phyloP scores from a whole-genome alignment of 1,140 invertebrate species.

The Cotesia vestalis region DNA sequence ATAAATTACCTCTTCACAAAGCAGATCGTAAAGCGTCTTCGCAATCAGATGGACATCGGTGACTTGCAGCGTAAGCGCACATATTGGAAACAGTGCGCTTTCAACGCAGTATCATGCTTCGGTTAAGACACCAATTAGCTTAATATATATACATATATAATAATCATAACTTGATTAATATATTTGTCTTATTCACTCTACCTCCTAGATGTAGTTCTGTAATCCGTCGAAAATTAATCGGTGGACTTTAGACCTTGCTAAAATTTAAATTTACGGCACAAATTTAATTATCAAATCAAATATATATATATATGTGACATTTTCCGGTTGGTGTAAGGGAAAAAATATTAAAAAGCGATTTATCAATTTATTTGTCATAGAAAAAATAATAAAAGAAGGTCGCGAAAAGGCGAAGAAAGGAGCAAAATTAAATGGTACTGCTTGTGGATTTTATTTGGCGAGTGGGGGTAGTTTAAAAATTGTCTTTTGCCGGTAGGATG shows the following conservation, averaged over 20 bases:
- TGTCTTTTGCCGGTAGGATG: slow-evolving; percentile 32
- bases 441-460: too few relatives aligned
- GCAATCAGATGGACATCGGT: slow-evolving; percentile 62
- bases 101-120: slow-evolving; percentile 74
- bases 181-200: neutral
- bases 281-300: too few relatives aligned
- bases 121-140: slow-evolving; percentile 57
- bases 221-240: too few relatives aligned
- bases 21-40: slow-evolving; percentile 67
- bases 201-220: neutral
- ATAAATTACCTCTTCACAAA: slow-evolving; percentile 71
- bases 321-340: too few relatives aligned
- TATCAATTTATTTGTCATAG: too few relatives aligned
- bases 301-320: neutral
- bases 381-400: too few relatives aligned
- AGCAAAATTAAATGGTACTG: too few relatives aligned
- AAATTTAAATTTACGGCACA: too few relatives aligned
- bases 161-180: neutral
- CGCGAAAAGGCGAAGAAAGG: too few relatives aligned
- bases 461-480: slow-evolving; percentile 41
- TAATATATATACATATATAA: neutral
- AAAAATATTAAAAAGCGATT: too few relatives aligned
- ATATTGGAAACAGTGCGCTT: slow-evolving; percentile 74
- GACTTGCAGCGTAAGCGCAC: slow-evolving; percentile 70
- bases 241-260: too few relatives aligned